Evolutionary conservation across 2,113 vertebrate species (phyloP), one percentile per base, ranked within the genome.

Genomic region (Alexandromys fortis): DNA sequence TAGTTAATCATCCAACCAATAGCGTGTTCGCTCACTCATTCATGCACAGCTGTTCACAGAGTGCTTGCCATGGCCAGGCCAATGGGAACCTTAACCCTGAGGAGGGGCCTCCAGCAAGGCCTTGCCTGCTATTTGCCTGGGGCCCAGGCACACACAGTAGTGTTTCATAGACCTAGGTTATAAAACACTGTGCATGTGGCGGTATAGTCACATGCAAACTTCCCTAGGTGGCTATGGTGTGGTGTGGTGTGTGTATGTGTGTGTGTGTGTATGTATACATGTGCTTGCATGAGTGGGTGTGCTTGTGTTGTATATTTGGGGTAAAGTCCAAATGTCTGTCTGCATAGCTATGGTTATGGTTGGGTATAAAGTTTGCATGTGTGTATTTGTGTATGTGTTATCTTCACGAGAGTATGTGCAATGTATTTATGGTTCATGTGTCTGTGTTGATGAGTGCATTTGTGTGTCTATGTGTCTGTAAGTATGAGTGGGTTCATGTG

Each of bases 11-110:
- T 61, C 38, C 4, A 21, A 22, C 5, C 76, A 85, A 49, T 26
- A 63, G 30, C 0, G 47, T 17, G 73, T 73, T 17, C 13, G 35
- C 45, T 75, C 21, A 38, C 0, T 21, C 33, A 58, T 19, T 81
- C n/a, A 42, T 33, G 30, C 2, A 16, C 5, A 79, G 12, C 61
- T 92, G 55, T 75, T 89, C 49, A 82, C 24, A 26, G n/a, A 86
- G 49, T 19, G 13, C n/a, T 73, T 73, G 33, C n/a, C 55, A 19
- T 5, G 17, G 47, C 3, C 63, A 78, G 35, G 21, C 3, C 92
- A 98, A 96, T 98, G 98, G 99, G 98, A 99, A 99, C 99, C 99
- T 97, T 98, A 99, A 97, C 98, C 98, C 98, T 98, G 98, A 98
- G 1, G 99, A 99, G 98, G 98, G 99, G 99, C 98, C 98, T 98